phyloP scores from a whole-genome alignment of 2,797 vertebrate genomes.

The Galago senegalensis region DNA sequence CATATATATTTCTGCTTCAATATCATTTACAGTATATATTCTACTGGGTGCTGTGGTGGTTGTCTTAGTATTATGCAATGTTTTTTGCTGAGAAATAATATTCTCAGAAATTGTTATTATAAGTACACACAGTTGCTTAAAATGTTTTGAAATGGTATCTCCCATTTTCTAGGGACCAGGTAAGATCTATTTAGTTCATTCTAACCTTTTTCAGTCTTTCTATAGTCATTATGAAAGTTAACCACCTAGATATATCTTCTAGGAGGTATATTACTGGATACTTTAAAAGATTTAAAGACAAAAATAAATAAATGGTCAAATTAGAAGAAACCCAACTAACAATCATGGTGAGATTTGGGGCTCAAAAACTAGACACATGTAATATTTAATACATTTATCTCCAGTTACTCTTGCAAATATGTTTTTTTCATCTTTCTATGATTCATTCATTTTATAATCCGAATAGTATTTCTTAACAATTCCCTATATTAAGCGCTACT shows the following conservation, averaged over 20 bases:
- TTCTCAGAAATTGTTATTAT: background rate
- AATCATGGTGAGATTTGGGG: background rate
- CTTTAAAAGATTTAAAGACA: background rate
- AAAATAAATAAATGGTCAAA: background rate
- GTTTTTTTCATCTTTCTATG: background rate
- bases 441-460: conserved; percentile 26
- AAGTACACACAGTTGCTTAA: conserved; percentile 34
- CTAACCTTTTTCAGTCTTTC: background rate
- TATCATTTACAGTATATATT: background rate
- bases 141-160: conserved; percentile 38
- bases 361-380: background rate
- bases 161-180: background rate
- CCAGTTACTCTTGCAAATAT: conserved; percentile 16
- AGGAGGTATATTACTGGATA: background rate
- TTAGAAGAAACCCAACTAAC: background rate
- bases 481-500: background rate
- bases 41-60: background rate
- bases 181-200: background rate
- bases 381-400: conserved; percentile 36
- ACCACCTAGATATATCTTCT: background rate
- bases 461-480: background rate
- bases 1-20: conserved; percentile 10
- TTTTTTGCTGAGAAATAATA: conserved; percentile 24
- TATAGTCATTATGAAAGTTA: conserved; percentile 32
- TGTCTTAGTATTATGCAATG: background rate